Evolutionary conservation across 2,888 invertebrate genomes (phyloP).

Genomic region (Gymnosoma rotundatum): DNA sequence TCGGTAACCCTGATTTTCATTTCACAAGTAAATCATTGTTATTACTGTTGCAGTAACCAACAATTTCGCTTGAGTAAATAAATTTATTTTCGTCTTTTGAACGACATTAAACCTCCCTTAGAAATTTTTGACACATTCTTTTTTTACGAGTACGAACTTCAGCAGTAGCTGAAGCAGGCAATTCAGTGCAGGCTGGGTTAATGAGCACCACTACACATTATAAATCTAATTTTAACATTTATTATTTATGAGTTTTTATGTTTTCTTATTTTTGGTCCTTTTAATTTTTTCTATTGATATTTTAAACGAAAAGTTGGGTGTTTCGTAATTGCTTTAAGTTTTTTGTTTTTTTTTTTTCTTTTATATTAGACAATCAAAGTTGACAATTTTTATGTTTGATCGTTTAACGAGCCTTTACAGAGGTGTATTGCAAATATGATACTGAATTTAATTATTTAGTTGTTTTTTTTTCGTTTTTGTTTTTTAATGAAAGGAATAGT

Average conservation of each 20-base stretch:
- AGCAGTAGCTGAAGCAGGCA: not conserved
- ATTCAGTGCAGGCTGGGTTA: constrained; percentile 61
- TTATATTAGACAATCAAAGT: constrained; percentile 33
- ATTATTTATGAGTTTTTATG: constrained; percentile 66
- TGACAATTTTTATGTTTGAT: constrained; percentile 61
- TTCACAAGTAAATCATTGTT: constrained; percentile 37
- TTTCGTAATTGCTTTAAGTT: constrained; percentile 53
- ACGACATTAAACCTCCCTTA: constrained; percentile 60
- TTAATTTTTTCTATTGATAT: constrained; percentile 16
- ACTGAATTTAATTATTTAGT: constrained; percentile 6
- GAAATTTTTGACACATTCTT: constrained; percentile 36
- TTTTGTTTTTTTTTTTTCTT: constrained; percentile 9
- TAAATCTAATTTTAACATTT: constrained; percentile 69
- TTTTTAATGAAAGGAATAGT: not conserved
- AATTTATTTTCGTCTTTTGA: constrained; percentile 8
- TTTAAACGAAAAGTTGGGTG: constrained; percentile 50
- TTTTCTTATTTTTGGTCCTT: constrained; percentile 37
- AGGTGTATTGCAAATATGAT: constrained; percentile 45
- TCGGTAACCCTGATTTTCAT: constrained; percentile 64
- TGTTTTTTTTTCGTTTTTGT: no score
- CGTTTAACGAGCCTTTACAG: constrained; percentile 66
- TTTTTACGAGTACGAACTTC: constrained; percentile 17
- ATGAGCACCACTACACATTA: constrained; percentile 65
- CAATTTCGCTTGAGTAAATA: constrained; percentile 36
- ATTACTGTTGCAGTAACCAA: constrained; percentile 49